Conservation (phyloP, 2,113 vertebrate genomes). For the Nycticorax nycticorax region DNA sequence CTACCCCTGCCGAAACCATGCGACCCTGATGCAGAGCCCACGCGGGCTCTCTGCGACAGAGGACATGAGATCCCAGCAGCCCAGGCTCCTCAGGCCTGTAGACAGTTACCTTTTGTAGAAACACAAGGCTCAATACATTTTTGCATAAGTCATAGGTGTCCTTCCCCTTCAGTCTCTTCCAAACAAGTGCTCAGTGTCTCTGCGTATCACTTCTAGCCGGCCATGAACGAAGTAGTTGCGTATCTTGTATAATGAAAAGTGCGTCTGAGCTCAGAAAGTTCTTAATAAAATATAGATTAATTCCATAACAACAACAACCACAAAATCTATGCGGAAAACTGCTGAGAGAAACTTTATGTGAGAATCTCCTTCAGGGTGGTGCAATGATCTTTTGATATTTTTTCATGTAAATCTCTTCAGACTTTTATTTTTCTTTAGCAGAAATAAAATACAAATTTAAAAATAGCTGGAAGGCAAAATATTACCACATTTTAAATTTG, state of each 20-base stretch:
- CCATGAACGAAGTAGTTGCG: background rate
- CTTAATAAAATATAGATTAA: background rate
- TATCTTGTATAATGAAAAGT: background rate
- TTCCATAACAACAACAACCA: background rate
- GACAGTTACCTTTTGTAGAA: background rate
- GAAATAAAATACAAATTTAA: background rate
- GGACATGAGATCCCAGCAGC: background rate
- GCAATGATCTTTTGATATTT: background rate
- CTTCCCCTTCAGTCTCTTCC: background rate
- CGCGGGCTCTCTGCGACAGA: background rate
- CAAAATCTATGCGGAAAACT: background rate
- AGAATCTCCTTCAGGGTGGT: background rate
- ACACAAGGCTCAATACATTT: background rate
- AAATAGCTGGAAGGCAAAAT: conserved; percentile 18
- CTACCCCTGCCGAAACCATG: background rate
- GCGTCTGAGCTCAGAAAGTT: background rate
- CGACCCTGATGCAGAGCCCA: background rate
- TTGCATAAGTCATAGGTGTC: background rate
- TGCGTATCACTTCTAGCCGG: background rate
- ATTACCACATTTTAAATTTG: background rate
- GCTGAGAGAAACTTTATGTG: background rate
- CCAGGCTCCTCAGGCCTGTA: background rate
- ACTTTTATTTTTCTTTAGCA: background rate
- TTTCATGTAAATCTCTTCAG: background rate
- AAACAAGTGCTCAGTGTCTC: background rate